A percentile compares a stretch with the other conserved stretches of the same genome.
Conservation (phyloP, 2,797 vertebrate species). For the Dryobates pubescens region DNA sequence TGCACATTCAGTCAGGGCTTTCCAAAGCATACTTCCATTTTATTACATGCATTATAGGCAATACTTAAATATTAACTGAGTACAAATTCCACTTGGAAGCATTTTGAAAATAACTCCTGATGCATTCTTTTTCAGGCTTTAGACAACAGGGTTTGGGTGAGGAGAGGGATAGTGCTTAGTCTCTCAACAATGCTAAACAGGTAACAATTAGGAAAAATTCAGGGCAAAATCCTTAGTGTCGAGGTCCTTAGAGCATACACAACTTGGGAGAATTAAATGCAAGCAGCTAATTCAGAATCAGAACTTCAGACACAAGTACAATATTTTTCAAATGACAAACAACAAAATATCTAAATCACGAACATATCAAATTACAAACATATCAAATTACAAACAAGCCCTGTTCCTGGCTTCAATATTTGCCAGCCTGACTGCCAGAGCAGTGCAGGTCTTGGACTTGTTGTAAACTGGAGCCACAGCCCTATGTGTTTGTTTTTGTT, state of each 20-base stretch:
- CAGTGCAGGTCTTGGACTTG: not conserved
- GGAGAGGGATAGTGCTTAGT: not conserved
- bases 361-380: too few species aligned
- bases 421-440: not conserved
- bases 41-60: constrained; percentile 12
- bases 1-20: not conserved
- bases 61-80: constrained; percentile 42
- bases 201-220: not conserved
- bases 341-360: too few species aligned
- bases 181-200: not conserved
- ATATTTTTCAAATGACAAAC: not conserved
- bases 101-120: constrained; percentile 29
- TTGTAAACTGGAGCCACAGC: not conserved
- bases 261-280: not conserved
- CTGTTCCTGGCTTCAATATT: not conserved
- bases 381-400: too few species aligned
- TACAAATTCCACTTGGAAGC: constrained; percentile 31
- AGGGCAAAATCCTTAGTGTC: not conserved
- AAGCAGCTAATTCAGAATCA: not conserved
- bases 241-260: not conserved
- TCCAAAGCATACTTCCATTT: constrained; percentile 1
- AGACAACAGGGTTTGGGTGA: not conserved
- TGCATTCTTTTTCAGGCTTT: not conserved
- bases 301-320: not conserved
- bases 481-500: not conserved